These are phyloP conservation scores for Bimastos eiseni DNA, from an alignment of 2,888 invertebrate genomes.

Conservation along the genomic window DNA sequence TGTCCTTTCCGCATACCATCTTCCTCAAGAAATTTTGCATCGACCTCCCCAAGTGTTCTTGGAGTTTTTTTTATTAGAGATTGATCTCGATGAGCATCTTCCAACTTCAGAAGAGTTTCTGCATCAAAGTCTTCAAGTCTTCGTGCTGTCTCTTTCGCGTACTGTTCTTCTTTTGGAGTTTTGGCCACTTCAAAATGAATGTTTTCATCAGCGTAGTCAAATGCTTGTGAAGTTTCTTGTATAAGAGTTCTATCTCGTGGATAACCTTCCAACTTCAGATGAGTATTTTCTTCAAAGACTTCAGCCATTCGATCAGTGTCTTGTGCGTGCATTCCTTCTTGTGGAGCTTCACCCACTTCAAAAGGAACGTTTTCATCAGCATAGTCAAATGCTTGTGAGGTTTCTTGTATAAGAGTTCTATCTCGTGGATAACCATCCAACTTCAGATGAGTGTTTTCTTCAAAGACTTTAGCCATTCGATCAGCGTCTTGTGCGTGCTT, in stretches of 20 bases:
- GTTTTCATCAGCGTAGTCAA: no score
- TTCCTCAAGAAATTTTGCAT: not conserved
- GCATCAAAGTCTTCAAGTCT: not conserved
- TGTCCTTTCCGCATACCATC: no score
- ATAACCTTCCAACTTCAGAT: not conserved
- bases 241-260: no score
- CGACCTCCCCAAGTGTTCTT: no score
- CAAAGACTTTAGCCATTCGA: not conserved
- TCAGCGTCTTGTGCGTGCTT: not conserved
- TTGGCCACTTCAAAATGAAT: no score
- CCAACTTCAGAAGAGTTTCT: not conserved
- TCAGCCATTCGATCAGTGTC: not conserved
- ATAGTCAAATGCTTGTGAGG: no score
- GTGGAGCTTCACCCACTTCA: no score
- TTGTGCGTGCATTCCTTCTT: no score
- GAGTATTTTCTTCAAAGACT: not conserved
- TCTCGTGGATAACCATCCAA: not conserved
- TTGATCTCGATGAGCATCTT: not conserved
- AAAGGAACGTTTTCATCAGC: not conserved
- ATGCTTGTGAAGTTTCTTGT: no score
- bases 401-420: no score
- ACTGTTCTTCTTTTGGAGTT: no score
- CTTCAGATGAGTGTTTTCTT: not conserved
- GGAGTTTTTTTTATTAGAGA: no score
- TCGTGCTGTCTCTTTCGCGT: not conserved